Percentiles rank a stretch among this genome's conserved stretches.
These are phyloP conservation scores for Phenganax stokvisi DNA, from an alignment of 92 coral and sea anemone species.

Conservation along the genomic window DNA sequence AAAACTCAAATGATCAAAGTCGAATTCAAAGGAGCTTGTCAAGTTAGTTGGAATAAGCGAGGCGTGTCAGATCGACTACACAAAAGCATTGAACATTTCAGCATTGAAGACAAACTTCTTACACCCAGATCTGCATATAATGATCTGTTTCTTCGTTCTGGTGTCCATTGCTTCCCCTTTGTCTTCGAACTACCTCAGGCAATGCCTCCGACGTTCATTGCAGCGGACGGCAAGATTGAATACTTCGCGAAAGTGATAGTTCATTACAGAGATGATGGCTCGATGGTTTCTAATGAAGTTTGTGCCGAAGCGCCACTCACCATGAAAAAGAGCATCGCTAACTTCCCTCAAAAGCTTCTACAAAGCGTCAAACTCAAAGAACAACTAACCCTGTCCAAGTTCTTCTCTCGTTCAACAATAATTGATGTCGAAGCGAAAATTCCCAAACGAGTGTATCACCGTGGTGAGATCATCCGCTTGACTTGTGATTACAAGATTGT, in stretches of 20 bases:
- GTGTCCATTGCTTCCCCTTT: constrained; percentile 27
- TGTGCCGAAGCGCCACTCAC: constrained; percentile 19
- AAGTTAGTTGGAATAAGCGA: constrained; percentile 35
- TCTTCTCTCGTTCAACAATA: constrained; percentile 25
- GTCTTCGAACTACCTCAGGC: constrained; percentile 12
- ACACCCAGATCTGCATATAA: constrained; percentile 37
- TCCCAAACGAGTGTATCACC: constrained; percentile 31
- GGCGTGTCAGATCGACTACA: constrained; percentile 19
- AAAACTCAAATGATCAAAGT: constrained; percentile 37
- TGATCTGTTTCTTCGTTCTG: constrained; percentile 37
- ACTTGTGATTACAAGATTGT: constrained; percentile 23
- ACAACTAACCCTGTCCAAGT: constrained; percentile 24
- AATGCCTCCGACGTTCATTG: constrained; percentile 29
- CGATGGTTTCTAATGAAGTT: constrained; percentile 29
- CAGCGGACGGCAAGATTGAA: constrained; percentile 26
- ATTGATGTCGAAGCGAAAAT: constrained; percentile 26
- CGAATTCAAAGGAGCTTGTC: constrained; percentile 22
- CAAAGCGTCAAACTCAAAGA: constrained; percentile 11
- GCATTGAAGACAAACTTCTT: constrained; percentile 34
- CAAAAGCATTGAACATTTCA: constrained; percentile 33
- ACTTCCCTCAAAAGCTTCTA: constrained; percentile 17
- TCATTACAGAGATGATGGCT: constrained; percentile 38
- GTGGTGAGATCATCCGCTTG: constrained; percentile 33
- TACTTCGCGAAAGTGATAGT: constrained; percentile 35
- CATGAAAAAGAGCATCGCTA: constrained; percentile 27